A percentile compares a stretch with the other conserved stretches of the same genome.
phyloP scores from a whole-genome alignment of 2,113 vertebrate genomes.

The Sapajus apella region DNA sequence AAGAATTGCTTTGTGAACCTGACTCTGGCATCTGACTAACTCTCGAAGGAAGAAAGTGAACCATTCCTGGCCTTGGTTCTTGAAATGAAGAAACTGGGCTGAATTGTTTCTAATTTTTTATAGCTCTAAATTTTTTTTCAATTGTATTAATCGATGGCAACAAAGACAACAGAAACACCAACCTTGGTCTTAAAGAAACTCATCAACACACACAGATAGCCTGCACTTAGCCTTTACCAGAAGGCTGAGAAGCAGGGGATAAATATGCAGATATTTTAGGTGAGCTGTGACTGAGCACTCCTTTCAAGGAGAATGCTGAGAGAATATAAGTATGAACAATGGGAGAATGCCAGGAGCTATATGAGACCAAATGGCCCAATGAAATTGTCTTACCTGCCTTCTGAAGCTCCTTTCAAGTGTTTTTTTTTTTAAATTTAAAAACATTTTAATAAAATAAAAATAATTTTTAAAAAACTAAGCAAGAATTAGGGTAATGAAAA shows the following conservation, averaged over 20 bases:
- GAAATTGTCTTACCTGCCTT: slow-evolving; percentile 43
- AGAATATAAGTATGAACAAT: not conserved
- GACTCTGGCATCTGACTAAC: not conserved
- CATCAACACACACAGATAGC: not conserved
- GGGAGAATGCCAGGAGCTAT: slow-evolving; percentile 46
- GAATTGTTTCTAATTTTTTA: not conserved
- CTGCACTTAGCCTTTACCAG: not conserved
- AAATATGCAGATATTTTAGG: not conserved
- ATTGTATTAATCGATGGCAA: not conserved
- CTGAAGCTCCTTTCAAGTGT: slow-evolving; percentile 22
- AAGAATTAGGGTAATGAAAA: slow-evolving; percentile 46
- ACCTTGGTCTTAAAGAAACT: not conserved
- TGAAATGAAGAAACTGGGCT: not conserved
- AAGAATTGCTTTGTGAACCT: not conserved
- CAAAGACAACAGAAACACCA: slow-evolving; percentile 25
- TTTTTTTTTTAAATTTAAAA: too few relatives aligned
- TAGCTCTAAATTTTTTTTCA: not conserved
- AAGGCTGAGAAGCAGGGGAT: not conserved
- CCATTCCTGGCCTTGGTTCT: not conserved
- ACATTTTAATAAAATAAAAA: too few relatives aligned
- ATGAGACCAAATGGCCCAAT: slow-evolving; percentile 51
- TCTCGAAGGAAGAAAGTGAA: not conserved
- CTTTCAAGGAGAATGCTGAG: not conserved
- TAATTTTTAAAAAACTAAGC: not conserved
- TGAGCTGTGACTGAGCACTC: not conserved